Evolutionary conservation across 2,888 invertebrate species (phyloP), one percentile per base, ranked within the genome.

Genomic region (Nesidiocoris tenuis): DNA sequence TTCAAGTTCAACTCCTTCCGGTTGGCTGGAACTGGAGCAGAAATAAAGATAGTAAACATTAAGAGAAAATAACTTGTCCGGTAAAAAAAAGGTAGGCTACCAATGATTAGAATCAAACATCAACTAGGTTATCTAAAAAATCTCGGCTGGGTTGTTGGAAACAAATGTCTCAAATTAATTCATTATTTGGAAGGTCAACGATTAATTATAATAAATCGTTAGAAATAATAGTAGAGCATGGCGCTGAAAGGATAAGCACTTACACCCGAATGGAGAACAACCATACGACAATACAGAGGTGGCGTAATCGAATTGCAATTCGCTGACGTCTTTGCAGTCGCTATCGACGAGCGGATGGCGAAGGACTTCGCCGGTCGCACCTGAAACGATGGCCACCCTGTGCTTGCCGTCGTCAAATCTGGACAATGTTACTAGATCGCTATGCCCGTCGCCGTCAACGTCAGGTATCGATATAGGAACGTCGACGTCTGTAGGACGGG

Each of bases 321-420:
- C 85, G 79, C 87, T 86, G 0, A 90, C 84, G 16, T 86, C 84
- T n/a, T 86, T 82, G 80, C 90, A 90, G 77, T 88, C 87, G 24
- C 85, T 85, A 19, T 90, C 84, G 12, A 85, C 83, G 80, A 89
- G 87, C 0, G 89, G 88, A 78, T 89, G 88, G 1, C 88, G 88
- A 68, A 92, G 85, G 1, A 91, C 86, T 77, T 86, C 86, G 0
- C 93, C 94, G 24, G 86, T 89, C 55, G 86, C 86, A 19, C 93
- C 93, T 39, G 91, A 91, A 75, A 93, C 84, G 71, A 93, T 84
- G 17, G 92, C 84, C 18, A 93, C 82, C 68, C 87, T 86, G 82
- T 90, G 78, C 9, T 72, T 64, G 7, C 75, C 77, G 57, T 75
- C 39, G 9, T 66, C 61, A 18, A 59, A 77, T 22, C 77, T 75